Evolutionary conservation across 2,113 vertebrate species (phyloP), one percentile per base, ranked within the genome.

Genomic region (Corapipo altera): DNA sequence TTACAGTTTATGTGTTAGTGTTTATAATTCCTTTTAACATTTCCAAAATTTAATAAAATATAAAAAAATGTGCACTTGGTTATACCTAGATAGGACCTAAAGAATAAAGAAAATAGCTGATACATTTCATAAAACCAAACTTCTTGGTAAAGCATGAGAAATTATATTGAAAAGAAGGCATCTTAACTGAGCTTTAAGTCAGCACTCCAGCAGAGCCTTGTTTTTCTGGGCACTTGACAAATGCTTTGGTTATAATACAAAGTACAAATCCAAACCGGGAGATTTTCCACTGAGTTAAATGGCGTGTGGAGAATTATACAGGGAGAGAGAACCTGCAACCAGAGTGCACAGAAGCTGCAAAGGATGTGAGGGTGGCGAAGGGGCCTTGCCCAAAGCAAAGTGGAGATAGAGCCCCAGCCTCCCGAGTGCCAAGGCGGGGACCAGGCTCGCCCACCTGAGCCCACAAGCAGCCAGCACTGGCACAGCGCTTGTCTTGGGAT

Each of bases 351-450:
- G 35, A 35, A 43, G 37, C 62, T 19, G 39, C 43, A 11, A 32
- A n/a, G 39, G 65, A 6, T 0, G 0, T 3, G 19, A 77, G 52
- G 33, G 39, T 2, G 2, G 9, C 6, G 58, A 39, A 7, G 67
- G 12, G n/a, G 32, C 33, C 44, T 24, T 44, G 46, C 78, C 58
- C 55, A 4, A 37, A 73, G 62, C 6, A 0, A 33, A 20, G n/a
- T 11, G 59, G 26, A 51, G 49, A 7, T 1, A 3, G 37, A 70
- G 11, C 35, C 5, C 2, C 1, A 12, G 69, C 22, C n/a, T 59
- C 8, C 22, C 5, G 0, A 0, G 0, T 44, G 15, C 51, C 1
- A 0, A 2, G 3, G 4, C 4, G 6, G n/a, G 21, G 3, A n/a
- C 12, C 26, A 4, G 18, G 6, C 55, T 83, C 1, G 0, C n/a